Conservation (phyloP, 2,797 vertebrate genomes). For the Myripristis jacobus region DNA sequence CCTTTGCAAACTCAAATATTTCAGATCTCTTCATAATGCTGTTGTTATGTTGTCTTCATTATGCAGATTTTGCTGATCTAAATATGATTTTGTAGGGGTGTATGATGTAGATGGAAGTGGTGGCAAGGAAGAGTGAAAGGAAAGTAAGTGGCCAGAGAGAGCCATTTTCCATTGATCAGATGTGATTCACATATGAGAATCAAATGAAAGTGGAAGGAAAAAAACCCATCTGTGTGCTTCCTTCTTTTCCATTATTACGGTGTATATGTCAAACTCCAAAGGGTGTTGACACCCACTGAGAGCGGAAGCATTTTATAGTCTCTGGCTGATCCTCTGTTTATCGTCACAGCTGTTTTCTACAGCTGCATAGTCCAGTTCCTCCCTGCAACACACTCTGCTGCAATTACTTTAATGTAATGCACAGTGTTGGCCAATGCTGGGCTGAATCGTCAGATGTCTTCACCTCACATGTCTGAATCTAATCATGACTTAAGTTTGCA, state of each 20-base stretch:
- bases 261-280: constrained; percentile 9
- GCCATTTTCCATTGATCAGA: background rate
- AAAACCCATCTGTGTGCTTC: background rate
- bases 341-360: constrained; percentile 46
- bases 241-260: constrained; percentile 7
- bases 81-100: background rate
- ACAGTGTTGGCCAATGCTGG: background rate
- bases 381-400: constrained; percentile 27
- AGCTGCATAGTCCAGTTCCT: constrained; percentile 54
- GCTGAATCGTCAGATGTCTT: constrained; percentile 31
- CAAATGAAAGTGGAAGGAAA: constrained; percentile 8
- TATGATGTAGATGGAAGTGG: background rate
- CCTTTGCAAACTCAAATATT: background rate
- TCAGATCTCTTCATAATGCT: constrained; percentile 3
- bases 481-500: constrained; percentile 21
- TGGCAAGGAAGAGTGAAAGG: background rate
- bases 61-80: background rate
- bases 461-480: constrained; percentile 7
- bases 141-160: background rate
- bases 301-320: constrained; percentile 41
- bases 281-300: constrained; percentile 19
- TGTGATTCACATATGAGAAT: background rate
- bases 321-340: constrained; percentile 25
- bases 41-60: constrained; percentile 1
- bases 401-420: constrained; percentile 11